A percentile compares a stretch with the other conserved stretches of the same genome.
phyloP scores from a whole-genome alignment of 2,113 vertebrate genomes.

The Spermophilus dauricus region DNA sequence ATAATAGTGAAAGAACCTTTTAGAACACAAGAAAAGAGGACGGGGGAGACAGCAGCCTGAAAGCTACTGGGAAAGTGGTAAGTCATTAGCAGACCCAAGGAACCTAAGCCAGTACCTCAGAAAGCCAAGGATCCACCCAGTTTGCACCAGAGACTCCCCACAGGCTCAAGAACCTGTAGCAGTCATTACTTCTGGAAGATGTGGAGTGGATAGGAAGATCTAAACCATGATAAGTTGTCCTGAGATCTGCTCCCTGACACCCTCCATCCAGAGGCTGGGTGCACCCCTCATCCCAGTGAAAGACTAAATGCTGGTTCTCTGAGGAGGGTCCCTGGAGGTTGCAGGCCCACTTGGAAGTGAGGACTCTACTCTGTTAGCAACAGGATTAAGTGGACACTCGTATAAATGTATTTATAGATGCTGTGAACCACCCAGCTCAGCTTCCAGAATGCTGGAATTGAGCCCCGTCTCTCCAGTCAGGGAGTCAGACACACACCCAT shows the following conservation, averaged over 20 bases:
- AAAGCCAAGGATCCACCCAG: not conserved
- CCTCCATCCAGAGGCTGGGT: too few relatives aligned
- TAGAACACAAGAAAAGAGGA: not conserved
- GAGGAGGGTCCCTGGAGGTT: not conserved
- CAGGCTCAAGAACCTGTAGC: not conserved
- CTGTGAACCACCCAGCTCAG: not conserved
- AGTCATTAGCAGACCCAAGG: not conserved
- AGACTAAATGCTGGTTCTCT: not conserved
- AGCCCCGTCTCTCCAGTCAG: not conserved
- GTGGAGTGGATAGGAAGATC: fast-evolving
- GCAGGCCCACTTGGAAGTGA: not conserved
- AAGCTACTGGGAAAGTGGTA: not conserved
- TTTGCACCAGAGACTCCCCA: not conserved
- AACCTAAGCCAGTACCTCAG: not conserved
- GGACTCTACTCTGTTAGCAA: not conserved
- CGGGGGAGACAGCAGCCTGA: not conserved
- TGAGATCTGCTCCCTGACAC: not conserved
- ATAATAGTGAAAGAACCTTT: not conserved
- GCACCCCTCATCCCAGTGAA: not conserved
- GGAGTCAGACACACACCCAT: not conserved
- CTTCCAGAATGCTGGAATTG: not conserved
- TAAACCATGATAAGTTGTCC: not conserved
- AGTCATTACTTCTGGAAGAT: not conserved
- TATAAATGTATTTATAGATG: not conserved
- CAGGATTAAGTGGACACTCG: not conserved